A percentile compares a stretch with the other conserved stretches of the same genome.
Evolutionary conservation across 1,140 invertebrate genomes (phyloP).

Genomic region (Contarinia nasturtii): DNA sequence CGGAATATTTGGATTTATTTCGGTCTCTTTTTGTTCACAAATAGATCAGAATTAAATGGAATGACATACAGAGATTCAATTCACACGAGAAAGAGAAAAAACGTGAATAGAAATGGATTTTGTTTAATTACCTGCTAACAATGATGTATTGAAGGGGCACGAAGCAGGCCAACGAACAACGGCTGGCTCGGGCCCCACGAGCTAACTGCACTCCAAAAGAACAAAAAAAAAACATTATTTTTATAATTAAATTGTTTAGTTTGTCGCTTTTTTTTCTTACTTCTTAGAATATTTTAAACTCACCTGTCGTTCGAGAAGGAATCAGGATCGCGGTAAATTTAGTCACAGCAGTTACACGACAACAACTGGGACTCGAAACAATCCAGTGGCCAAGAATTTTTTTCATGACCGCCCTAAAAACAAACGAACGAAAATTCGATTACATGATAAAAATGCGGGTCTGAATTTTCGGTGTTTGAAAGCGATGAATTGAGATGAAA

Average conservation of each 20-base stretch:
- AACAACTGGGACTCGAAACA: slow-evolving; percentile 2
- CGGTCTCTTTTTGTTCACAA: background rate
- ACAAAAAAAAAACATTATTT: background rate
- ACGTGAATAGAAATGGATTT: background rate
- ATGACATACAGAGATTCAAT: too few species aligned
- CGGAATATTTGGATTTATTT: background rate
- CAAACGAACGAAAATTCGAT: background rate
- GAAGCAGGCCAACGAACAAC: slow-evolving; percentile 2
- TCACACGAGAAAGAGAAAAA: background rate
- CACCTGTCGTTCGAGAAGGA: slow-evolving; percentile 3
- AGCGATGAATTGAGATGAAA: background rate
- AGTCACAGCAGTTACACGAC: slow-evolving; percentile 2
- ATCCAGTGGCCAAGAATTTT: background rate
- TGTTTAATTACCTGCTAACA: slow-evolving; percentile 3
- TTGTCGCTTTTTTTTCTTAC: background rate
- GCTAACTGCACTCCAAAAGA: background rate
- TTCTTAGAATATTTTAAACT: background rate
- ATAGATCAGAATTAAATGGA: background rate
- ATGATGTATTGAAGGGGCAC: slow-evolving; percentile 5
- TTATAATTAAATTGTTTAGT: background rate
- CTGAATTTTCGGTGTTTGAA: background rate
- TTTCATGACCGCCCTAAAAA: slow-evolving; percentile 1
- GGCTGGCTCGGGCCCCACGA: slow-evolving; percentile 4
- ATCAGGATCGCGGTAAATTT: slow-evolving; percentile 3
- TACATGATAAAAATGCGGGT: background rate